phyloP scores from a whole-genome alignment of 2,888 invertebrate genomes.

The Lycia hirtaria region DNA sequence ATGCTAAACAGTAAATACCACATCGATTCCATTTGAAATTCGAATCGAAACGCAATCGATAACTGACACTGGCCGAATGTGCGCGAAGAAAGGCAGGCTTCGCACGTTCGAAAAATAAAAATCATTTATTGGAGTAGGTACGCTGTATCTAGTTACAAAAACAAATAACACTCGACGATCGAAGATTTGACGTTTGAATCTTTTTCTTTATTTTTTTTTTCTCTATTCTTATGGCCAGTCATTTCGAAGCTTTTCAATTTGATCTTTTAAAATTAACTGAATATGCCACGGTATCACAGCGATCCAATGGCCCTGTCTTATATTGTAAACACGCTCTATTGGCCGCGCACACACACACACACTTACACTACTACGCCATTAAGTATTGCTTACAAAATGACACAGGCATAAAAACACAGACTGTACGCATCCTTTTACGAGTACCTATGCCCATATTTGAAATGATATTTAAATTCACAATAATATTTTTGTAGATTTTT shows the following conservation, averaged over 20 bases:
- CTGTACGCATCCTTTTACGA: no score
- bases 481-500: no score
- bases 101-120: conserved; percentile 34
- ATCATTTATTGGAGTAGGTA: conserved; percentile 21
- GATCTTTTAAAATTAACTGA: background rate
- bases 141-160: conserved; percentile 12
- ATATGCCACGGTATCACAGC: no score
- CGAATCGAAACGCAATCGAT: conserved; percentile 45
- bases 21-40: conserved; percentile 45
- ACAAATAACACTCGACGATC: background rate
- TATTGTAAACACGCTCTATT: no score
- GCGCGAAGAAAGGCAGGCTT: conserved; percentile 27
- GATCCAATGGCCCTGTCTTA: no score
- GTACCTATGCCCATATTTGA: no score
- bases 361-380: no score
- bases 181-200: background rate
- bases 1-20: conserved; percentile 54
- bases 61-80: conserved; percentile 41
- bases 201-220: conserved; percentile 1
- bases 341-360: no score
- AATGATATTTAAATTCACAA: no score
- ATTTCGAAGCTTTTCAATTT: no score
- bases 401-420: no score
- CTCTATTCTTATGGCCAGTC: background rate
- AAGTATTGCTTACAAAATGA: no score